These are phyloP conservation scores for Camelus dromedarius DNA, from an alignment of 2,113 vertebrate species.

Conservation along the genomic window DNA sequence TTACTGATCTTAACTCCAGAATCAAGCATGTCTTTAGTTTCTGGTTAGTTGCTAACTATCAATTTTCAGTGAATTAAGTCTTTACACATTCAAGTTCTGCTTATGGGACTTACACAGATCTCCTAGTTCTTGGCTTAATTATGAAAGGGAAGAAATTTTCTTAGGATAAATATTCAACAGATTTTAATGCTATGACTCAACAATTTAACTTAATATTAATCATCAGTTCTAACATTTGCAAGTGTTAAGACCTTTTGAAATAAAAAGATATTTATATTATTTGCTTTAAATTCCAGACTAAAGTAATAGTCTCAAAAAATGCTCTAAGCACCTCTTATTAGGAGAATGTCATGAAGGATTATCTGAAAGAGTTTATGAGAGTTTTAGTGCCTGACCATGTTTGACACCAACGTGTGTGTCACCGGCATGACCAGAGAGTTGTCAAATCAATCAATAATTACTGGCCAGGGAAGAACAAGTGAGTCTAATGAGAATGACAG, in stretches of 20 bases:
- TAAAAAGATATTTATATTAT: neutral
- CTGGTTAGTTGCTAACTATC: neutral
- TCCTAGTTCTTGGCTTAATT: constrained; percentile 18
- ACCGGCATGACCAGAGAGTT: neutral
- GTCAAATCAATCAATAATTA: neutral
- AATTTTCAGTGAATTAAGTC: neutral
- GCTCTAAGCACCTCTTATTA: neutral
- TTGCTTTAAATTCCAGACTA: constrained; percentile 3
- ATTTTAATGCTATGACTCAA: neutral
- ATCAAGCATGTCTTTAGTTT: neutral
- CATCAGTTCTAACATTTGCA: neutral
- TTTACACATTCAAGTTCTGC: neutral
- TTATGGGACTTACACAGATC: neutral
- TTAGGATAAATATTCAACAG: neutral
- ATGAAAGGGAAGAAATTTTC: neutral
- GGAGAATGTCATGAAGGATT: neutral
- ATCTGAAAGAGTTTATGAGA: neutral
- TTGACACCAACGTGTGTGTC: constrained; percentile 8
- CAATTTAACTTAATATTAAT: neutral
- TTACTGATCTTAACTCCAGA: constrained; percentile 19
- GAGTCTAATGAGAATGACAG: neutral
- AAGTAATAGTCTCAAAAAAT: neutral
- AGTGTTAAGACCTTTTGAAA: neutral
- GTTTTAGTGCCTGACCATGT: neutral
- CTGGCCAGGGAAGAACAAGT: constrained; percentile 57